Conservation (phyloP, 2,888 invertebrate genomes). For the Idaea straminata region DNA sequence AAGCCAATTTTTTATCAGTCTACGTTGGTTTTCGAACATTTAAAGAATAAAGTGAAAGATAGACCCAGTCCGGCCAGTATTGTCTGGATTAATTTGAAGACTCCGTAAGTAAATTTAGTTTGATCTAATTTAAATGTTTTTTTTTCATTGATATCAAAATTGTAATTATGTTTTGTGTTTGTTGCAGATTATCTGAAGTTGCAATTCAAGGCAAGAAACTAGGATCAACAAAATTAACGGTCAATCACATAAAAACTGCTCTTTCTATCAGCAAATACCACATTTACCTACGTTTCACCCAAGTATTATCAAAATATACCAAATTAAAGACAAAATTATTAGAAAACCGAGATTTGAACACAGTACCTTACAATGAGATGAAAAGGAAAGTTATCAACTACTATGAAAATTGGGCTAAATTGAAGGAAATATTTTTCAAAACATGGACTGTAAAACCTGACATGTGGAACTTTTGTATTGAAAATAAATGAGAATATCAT, state of each 20-base stretch:
- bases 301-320: conserved; percentile 51
- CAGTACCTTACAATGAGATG: conserved; percentile 61
- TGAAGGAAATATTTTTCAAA: conserved; percentile 73
- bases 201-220: conserved; percentile 88
- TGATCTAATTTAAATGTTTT: background rate
- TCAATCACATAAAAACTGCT: conserved; percentile 55
- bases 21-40: conserved; percentile 42
- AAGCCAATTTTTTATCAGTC: conserved; percentile 50
- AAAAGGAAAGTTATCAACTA: conserved; percentile 54
- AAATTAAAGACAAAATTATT: conserved; percentile 38
- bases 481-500: conserved; percentile 23
- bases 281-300: conserved; percentile 71
- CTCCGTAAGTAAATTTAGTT: conserved; percentile 43
- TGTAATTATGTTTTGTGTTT: background rate
- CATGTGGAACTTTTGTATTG: conserved; percentile 62
- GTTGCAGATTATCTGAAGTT: conserved; percentile 83
- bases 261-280: conserved; percentile 79
- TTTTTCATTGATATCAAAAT: background rate
- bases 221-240: conserved; percentile 86
- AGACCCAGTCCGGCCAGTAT: conserved; percentile 61
- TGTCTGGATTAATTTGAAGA: conserved; percentile 51
- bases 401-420: conserved; percentile 56
- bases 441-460: conserved; percentile 81
- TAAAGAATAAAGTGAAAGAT: conserved; percentile 35
- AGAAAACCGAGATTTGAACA: conserved; percentile 29